These are phyloP conservation scores for Mohoua ochrocephala DNA, from an alignment of 2,113 vertebrate species.

Conservation along the genomic window DNA sequence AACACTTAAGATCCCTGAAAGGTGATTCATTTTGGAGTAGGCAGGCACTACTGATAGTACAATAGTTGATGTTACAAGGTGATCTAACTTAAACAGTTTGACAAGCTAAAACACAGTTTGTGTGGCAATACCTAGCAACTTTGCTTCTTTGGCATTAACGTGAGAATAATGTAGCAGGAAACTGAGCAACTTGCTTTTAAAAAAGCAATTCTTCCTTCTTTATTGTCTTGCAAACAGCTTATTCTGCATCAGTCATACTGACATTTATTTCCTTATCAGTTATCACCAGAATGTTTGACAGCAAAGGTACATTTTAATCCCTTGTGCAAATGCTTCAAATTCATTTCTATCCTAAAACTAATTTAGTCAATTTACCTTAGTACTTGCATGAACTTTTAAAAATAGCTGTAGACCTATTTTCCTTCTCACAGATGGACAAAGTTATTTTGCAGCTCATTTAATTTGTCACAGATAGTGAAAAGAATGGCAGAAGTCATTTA, in stretches of 20 bases:
- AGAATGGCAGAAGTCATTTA: background rate
- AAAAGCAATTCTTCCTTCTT: background rate
- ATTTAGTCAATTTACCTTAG: background rate
- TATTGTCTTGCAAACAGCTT: background rate
- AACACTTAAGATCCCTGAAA: background rate
- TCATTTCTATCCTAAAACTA: background rate
- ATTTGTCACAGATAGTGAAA: background rate
- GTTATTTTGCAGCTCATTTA: background rate
- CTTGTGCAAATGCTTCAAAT: background rate
- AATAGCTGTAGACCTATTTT: background rate
- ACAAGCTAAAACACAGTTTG: background rate
- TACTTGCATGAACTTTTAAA: background rate
- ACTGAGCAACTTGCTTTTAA: background rate
- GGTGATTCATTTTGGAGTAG: background rate
- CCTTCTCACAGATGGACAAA: background rate
- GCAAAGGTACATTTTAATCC: background rate
- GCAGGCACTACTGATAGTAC: background rate
- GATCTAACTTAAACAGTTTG: background rate
- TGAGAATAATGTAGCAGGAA: background rate
- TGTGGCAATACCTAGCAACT: background rate
- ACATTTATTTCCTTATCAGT: background rate
- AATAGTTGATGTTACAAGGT: background rate
- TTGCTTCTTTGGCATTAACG: background rate
- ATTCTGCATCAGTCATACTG: background rate
- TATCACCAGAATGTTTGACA: background rate